Percentiles rank a stretch among this genome's conserved stretches.
These are phyloP conservation scores for Patella caerulea DNA, from an alignment of 2,888 invertebrate genomes.

Conservation along the genomic window DNA sequence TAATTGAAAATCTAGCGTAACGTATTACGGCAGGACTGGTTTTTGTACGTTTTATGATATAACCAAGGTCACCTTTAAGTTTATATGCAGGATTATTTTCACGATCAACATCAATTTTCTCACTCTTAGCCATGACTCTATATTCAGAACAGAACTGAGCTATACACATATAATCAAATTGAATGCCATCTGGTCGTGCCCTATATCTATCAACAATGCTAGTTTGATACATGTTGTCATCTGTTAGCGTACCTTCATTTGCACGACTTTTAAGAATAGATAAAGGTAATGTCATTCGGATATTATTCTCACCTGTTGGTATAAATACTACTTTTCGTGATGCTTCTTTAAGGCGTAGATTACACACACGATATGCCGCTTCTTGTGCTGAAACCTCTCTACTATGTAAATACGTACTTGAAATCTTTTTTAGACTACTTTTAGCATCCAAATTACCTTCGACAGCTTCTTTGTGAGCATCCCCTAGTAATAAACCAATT, in stretches of 20 bases:
- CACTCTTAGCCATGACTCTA: slow-evolving; percentile 12
- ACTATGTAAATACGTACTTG: slow-evolving; percentile 27
- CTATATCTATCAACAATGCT: slow-evolving; percentile 8
- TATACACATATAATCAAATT: slow-evolving; percentile 8
- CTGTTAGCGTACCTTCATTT: not conserved
- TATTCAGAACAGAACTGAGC: slow-evolving; percentile 22
- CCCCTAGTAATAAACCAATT: slow-evolving; percentile 28
- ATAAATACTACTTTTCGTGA: slow-evolving; percentile 30
- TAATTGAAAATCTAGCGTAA: not conserved
- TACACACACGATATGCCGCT: slow-evolving; percentile 27
- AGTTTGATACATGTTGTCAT: slow-evolving; percentile 16
- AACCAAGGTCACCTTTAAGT: slow-evolving; percentile 1
- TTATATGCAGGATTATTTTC: slow-evolving; percentile 11
- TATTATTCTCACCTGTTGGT: slow-evolving; percentile 27
- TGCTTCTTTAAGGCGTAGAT: slow-evolving; percentile 28
- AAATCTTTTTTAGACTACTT: slow-evolving; percentile 26
- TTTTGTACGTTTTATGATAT: not conserved
- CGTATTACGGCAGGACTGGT: not conserved
- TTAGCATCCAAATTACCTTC: slow-evolving; percentile 28
- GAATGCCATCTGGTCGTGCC: not conserved
- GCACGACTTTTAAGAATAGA: no score
- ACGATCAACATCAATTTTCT: not conserved
- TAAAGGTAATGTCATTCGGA: not conserved
- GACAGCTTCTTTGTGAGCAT: slow-evolving; percentile 29
- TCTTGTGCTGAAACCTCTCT: slow-evolving; percentile 36